Conservation (phyloP, 2,113 vertebrate genomes). For the Pterocles burchelli region DNA sequence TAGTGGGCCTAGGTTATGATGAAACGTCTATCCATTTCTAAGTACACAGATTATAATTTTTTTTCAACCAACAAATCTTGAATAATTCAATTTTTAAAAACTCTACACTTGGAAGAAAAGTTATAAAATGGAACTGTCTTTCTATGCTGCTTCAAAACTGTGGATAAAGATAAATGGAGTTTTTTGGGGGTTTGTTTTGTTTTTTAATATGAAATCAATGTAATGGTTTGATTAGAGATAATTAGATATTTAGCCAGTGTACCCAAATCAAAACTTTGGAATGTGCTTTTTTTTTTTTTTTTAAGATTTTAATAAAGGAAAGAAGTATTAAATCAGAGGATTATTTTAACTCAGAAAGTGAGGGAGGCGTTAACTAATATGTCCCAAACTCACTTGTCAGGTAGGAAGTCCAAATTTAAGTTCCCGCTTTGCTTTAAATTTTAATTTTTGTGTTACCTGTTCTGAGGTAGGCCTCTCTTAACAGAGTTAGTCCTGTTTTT, state of each 20-base stretch:
- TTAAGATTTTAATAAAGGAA: neutral
- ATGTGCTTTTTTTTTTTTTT: neutral
- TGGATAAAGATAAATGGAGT: neutral
- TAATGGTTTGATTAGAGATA: neutral
- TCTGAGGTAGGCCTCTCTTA: neutral
- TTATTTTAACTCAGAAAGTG: neutral
- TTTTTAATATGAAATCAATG: neutral
- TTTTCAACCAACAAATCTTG: neutral
- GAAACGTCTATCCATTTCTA: neutral
- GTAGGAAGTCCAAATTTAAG: neutral
- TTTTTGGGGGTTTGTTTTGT: accelerated
- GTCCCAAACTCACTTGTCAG: accelerated
- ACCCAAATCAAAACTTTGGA: neutral
- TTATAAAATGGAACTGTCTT: neutral
- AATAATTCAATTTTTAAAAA: neutral
- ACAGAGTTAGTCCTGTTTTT: neutral
- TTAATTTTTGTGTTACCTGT: neutral
- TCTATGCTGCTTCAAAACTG: neutral
- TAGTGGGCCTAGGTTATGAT: neutral
- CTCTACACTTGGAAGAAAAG: neutral
- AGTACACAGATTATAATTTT: neutral
- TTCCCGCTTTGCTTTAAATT: neutral
- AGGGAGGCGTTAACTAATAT: neutral
- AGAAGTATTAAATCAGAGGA: neutral
- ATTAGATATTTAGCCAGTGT: neutral